Percentiles rank a stretch among this genome's conserved stretches.
phyloP scores from a whole-genome alignment of 2,113 vertebrate species.

The Oreotragus oreotragus region DNA sequence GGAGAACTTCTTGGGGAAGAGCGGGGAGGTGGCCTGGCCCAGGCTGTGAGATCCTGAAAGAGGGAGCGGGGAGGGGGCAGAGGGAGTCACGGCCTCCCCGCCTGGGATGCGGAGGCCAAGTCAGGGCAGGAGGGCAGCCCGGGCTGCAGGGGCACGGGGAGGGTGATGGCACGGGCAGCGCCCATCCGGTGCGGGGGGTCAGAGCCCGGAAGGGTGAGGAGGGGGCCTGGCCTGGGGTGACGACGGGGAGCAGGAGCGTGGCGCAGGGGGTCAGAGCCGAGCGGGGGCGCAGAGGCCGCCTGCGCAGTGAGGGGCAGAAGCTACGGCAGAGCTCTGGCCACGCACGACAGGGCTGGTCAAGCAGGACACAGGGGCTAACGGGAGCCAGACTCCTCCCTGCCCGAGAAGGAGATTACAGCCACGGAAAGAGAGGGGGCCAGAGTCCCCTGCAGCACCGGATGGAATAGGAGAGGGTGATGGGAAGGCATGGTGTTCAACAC shows the following conservation, averaged over 20 bases:
- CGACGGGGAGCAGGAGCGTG: no score
- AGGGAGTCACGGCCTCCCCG: neutral
- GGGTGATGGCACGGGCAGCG: neutral
- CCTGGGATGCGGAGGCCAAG: neutral
- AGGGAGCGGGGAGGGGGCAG: neutral
- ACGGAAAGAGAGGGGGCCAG: neutral
- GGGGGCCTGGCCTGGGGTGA: neutral
- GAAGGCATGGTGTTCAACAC: neutral
- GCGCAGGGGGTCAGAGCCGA: fast-evolving
- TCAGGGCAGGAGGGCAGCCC: neutral
- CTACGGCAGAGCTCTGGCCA: neutral
- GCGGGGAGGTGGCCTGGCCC: neutral
- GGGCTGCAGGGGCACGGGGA: neutral
- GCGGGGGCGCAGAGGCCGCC: neutral
- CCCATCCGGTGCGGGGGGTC: no score
- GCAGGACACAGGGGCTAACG: neutral
- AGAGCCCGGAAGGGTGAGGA: neutral
- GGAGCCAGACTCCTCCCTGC: neutral
- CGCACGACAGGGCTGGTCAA: neutral
- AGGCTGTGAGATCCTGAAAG: neutral
- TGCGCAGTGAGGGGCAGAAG: neutral
- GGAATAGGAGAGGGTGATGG: fast-evolving
- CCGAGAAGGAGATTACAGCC: neutral
- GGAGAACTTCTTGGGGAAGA: neutral
- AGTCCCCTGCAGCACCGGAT: fast-evolving